Base-by-base conservation (phyloP, 1,140 invertebrate genomes). In the Drosophila oshimai region DNA sequence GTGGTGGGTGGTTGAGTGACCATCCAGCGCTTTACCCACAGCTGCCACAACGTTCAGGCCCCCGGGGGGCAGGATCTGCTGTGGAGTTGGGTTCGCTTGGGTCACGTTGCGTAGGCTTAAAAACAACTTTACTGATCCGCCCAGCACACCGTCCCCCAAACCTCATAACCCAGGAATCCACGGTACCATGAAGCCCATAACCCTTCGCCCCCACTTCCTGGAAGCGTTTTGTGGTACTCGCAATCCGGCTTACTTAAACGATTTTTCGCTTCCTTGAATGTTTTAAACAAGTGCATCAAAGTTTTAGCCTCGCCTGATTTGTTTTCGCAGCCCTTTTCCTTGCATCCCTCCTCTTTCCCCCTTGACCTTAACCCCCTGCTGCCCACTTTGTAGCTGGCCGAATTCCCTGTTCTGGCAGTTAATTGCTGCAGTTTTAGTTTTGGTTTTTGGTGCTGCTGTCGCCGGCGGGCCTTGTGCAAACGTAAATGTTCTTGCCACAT, bases 91-190 rank as follows among this genome's bases (percentile, higher is more conserved):
- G 46, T 50, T 51, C 49, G 24, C 36, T 28, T 37, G 46, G 22
- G 53, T 55, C 57, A 37, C 36, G 37, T 46, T 51, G 69, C 53
- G 78, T 80, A 75, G 80, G 79, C 79, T 84, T 79, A 79, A 79
- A 78, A 68, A 79, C 57, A 83, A 74, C 69, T 76, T 72, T 76
- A n/a, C n/a, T n/a, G n/a, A n/a, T n/a, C n/a, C n/a, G n/a, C n/a
- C n/a, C n/a, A n/a, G n/a, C n/a, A n/a, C n/a, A n/a, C n/a, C n/a
- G n/a, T n/a, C n/a, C n/a, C n/a, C 6, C 28, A 29, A 29, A 4
- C 26, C 2, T 4, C 3, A 3, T n/a, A 13, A 6, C 34, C 15
- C n/a, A n/a, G n/a, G n/a, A n/a, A n/a, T n/a, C n/a, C n/a, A n/a
- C n/a, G n/a, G n/a, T n/a, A n/a, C 20, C 54, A 7, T 9, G 15